Base-by-base conservation (phyloP, 2,888 invertebrate genomes). In the Agonopterix arenella region DNA sequence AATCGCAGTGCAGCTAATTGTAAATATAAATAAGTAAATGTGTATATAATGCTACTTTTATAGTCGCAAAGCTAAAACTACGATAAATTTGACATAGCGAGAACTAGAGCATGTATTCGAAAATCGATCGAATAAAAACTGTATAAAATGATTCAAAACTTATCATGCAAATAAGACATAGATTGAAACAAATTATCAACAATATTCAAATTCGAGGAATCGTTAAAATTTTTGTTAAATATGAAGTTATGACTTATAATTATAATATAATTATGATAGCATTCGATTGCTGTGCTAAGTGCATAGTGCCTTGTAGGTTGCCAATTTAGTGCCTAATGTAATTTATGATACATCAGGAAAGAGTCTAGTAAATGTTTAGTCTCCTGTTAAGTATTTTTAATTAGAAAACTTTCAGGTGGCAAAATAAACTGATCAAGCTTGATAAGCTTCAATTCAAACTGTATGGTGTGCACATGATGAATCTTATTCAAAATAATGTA, bases 231-330 rank as follows among this genome's bases (percentile, higher is more conserved):
- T 47, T 47, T 50, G 53, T 51, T 53, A 42, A 47, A 47, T 44
- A 46, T 49, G 38, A 53, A 53, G 53, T 51, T 53, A 42, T 44
- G 7, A 28, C 28, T 44, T 44, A 46, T 47, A 28, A 47, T 51
- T 44, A 46, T 47, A 28, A 47, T 51, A 37, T 36, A 40, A 49
- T 46, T 28, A 52, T 48, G 48, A 52, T 51, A 52, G 52, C 52
- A 52, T 52, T 41, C 48, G 77, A 80, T 80, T 84, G 84, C 89
- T 88, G 89, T 89, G 89, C 89, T 86, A 84, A 83, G 76, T 82
- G 89, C 89, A 89, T 89, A 90, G 90, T 90, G 90, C 90, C 90
- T 90, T 90, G 90, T 89, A 89, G 90, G 90, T 90, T 88, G 89
- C 90, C 90, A 90, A 90, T 86, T 82, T 90, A 89, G 89, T 90